Evolutionary conservation across 2,888 invertebrate genomes (phyloP).

Genomic region (Acanthococcus lagerstroemiae): DNA sequence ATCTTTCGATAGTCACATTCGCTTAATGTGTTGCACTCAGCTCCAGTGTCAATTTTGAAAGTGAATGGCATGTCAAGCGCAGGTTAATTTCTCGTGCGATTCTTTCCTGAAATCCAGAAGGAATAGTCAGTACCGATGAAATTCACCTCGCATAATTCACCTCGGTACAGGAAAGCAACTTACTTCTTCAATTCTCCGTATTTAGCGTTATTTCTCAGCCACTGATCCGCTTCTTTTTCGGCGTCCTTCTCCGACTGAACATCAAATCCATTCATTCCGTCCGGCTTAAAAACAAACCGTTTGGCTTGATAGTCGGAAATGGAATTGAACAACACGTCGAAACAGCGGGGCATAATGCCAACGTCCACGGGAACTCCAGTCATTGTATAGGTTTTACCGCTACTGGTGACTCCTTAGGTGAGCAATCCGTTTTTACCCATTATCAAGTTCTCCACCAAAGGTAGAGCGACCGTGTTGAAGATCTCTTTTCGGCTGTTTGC

Average conservation of each 20-base stretch:
- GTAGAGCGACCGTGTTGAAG: conserved; percentile 73
- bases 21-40: too few relatives aligned
- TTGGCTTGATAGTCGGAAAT: conserved; percentile 58
- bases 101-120: conserved; percentile 40
- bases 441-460: conserved; percentile 75
- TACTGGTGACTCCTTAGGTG: conserved; percentile 89
- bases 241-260: conserved; percentile 82
- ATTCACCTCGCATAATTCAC: too few relatives aligned
- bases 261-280: conserved; percentile 88
- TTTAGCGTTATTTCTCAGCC: neutral
- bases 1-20: too few relatives aligned
- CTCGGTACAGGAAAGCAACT: conserved; percentile 34
- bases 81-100: conserved; percentile 50
- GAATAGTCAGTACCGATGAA: too few relatives aligned
- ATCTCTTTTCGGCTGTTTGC: conserved; percentile 68
- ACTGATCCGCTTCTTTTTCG: conserved; percentile 50
- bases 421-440: conserved; percentile 83
- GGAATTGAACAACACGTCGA: conserved; percentile 88
- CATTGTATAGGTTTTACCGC: conserved; percentile 96
- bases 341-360: conserved; percentile 76
- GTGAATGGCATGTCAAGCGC: too few relatives aligned
- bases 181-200: conserved; percentile 45
- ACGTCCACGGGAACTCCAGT: conserved; percentile 56
- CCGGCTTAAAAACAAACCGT: conserved; percentile 86
- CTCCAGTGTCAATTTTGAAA: too few relatives aligned